phyloP scores from a whole-genome alignment of 2,797 vertebrate genomes.

The Dermochelys coriacea region DNA sequence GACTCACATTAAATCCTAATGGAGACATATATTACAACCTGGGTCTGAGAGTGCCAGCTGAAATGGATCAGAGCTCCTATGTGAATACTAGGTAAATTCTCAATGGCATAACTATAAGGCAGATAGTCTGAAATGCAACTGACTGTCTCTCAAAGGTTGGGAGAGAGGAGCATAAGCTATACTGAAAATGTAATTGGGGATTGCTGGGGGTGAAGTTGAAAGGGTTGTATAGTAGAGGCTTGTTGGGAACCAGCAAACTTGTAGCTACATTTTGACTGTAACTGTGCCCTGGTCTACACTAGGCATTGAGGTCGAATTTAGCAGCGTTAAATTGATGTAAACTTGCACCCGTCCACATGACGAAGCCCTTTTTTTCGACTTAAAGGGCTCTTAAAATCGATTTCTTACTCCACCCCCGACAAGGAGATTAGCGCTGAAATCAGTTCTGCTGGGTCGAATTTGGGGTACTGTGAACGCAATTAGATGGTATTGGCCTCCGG shows the following conservation, averaged over 20 bases:
- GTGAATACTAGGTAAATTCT: conserved; percentile 17
- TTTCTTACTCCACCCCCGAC: no score
- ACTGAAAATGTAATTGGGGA: not conserved
- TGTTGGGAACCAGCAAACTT: not conserved
- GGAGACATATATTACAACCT: conserved; percentile 19
- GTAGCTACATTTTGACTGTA: not conserved
- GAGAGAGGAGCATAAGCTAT: conserved; percentile 23
- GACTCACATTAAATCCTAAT: not conserved
- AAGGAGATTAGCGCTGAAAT: no score
- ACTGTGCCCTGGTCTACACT: no score
- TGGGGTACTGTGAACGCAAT: no score
- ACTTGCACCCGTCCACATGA: no score
- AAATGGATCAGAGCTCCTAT: conserved; percentile 23
- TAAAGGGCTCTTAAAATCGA: no score
- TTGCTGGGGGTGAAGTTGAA: not conserved
- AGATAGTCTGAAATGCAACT: conserved; percentile 45
- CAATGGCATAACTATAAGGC: conserved; percentile 15
- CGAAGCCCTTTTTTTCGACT: no score
- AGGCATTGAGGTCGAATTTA: no score
- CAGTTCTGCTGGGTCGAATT: no score
- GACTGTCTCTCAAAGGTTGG: conserved; percentile 34
- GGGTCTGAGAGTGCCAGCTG: conserved; percentile 18
- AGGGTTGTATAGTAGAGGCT: not conserved
- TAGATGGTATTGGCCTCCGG: no score
- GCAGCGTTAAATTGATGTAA: no score